Evolutionary conservation across 2,797 vertebrate genomes (phyloP).

Genomic region (Pseudocheirus occidentalis): DNA sequence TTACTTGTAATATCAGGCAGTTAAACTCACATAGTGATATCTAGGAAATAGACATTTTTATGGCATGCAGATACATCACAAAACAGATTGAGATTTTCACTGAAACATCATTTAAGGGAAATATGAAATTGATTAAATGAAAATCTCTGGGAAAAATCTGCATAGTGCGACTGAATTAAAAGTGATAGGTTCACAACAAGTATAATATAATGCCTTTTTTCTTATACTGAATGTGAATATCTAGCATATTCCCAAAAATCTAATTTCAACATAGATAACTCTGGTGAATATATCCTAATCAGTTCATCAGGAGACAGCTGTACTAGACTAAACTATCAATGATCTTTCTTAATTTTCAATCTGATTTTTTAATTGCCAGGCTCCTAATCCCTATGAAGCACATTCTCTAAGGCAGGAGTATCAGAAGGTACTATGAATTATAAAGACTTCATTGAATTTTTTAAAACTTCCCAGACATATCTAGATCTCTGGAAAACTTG

Average conservation of each 20-base stretch:
- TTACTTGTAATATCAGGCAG: constrained; percentile 49
- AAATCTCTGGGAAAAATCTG: constrained; percentile 7
- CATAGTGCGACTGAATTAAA: constrained; percentile 6
- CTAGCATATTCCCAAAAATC: background rate
- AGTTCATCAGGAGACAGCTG: constrained; percentile 16
- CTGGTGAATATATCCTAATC: constrained; percentile 1
- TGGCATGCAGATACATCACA: constrained; percentile 20
- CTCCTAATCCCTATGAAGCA: background rate
- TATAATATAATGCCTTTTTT: background rate
- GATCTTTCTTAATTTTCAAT: background rate
- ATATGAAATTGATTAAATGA: constrained; percentile 34
- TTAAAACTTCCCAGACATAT: background rate
- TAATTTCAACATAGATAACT: constrained; percentile 27
- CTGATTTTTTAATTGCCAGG: background rate
- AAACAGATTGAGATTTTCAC: constrained; percentile 40
- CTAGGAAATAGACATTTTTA: constrained; percentile 2
- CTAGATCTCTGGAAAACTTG: background rate
- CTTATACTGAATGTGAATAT: constrained; percentile 3
- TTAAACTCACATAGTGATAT: constrained; percentile 49
- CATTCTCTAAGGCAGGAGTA: background rate
- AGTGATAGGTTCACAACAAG: background rate
- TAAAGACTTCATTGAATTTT: background rate
- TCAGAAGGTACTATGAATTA: background rate
- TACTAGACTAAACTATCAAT: background rate
- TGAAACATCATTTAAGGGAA: constrained; percentile 44